These are phyloP conservation scores for Oasisia sp. DNA, from an alignment of 2,888 invertebrate genomes.

Conservation along the genomic window DNA sequence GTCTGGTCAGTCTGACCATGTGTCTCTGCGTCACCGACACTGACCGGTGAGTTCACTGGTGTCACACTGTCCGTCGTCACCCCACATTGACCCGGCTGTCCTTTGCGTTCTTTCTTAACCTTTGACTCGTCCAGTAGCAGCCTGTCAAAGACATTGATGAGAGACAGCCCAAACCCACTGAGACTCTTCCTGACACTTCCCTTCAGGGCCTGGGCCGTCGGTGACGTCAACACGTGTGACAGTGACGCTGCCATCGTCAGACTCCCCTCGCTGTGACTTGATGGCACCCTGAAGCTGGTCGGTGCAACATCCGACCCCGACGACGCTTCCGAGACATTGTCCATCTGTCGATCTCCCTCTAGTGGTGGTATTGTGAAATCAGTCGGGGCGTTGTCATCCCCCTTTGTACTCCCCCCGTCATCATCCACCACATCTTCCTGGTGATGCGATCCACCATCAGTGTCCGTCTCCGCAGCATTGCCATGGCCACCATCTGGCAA, in stretches of 20 bases:
- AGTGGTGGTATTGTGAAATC: not conserved
- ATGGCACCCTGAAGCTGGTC: not conserved
- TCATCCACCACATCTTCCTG: not conserved
- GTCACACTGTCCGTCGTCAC: not conserved
- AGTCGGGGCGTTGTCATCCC: not conserved
- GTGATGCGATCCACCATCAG: not conserved
- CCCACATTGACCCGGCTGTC: not conserved
- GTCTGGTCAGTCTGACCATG: slow-evolving; percentile 7
- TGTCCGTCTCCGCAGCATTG: not conserved
- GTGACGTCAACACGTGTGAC: not conserved
- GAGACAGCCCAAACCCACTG: slow-evolving; percentile 38
- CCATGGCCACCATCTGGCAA: not conserved
- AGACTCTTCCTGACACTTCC: slow-evolving; percentile 32
- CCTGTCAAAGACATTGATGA: slow-evolving; percentile 41
- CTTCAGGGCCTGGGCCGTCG: not conserved
- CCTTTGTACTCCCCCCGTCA: not conserved
- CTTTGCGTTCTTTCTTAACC: not conserved
- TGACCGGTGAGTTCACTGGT: not conserved
- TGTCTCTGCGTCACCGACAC: not conserved
- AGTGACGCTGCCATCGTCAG: not conserved
- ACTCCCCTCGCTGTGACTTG: not conserved
- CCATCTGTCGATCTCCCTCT: not conserved
- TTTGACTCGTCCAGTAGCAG: slow-evolving; percentile 35
- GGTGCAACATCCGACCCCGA: not conserved
- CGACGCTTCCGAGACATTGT: not conserved